These are phyloP conservation scores for Temnopleurus reevesii DNA, from an alignment of 53 echinoderm and acorn worm genomes.

Conservation along the genomic window DNA sequence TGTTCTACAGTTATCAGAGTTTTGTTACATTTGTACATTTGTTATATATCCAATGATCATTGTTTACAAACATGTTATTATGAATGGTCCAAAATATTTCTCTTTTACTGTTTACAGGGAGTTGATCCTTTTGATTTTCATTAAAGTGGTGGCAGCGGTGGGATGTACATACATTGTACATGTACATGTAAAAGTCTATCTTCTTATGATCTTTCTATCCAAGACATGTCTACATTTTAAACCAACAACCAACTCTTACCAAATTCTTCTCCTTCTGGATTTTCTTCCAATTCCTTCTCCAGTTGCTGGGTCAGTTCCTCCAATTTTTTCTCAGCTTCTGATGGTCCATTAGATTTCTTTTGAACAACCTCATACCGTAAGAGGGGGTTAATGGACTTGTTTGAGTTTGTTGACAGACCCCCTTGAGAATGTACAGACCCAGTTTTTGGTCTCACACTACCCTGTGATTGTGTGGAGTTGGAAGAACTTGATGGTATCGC, in stretches of 20 bases:
- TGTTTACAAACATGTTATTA: too few species aligned
- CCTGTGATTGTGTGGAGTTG: conserved; percentile 3
- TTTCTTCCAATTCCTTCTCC: conserved; percentile 89
- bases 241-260: conserved; percentile 66
- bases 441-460: conserved; percentile 29
- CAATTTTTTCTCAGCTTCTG: conserved; percentile 89
- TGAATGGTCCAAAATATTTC: too few species aligned
- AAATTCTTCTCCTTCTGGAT: conserved; percentile 97
- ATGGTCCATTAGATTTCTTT: conserved; percentile 81
- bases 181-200: too few species aligned
- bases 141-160: too few species aligned
- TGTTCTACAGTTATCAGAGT: too few species aligned
- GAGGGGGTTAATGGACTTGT: conserved; percentile 72
- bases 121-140: too few species aligned
- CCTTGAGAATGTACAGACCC: conserved; percentile 6
- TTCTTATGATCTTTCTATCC: too few species aligned
- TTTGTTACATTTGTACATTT: too few species aligned
- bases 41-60: too few species aligned
- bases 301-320: conserved; percentile 92
- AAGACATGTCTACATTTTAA: background rate
- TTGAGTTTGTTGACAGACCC: background rate
- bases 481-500: background rate
- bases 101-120: too few species aligned
- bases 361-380: conserved; percentile 88
- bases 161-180: too few species aligned